phyloP scores from a whole-genome alignment of 2,113 vertebrate genomes.

The Callipepla squamata region DNA sequence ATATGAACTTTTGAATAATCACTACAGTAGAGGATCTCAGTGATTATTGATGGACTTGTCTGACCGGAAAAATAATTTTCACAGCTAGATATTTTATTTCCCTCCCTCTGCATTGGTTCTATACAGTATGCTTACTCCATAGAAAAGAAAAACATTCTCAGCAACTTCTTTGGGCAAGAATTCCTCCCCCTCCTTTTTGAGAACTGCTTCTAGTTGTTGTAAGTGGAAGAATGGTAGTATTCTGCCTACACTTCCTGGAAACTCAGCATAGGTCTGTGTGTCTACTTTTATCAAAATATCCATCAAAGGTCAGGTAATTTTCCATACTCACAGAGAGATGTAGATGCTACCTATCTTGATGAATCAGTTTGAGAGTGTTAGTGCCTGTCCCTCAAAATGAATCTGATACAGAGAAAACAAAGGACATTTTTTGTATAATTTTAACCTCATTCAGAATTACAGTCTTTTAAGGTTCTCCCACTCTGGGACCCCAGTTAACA shows the following conservation, averaged over 20 bases:
- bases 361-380: conserved; percentile 36
- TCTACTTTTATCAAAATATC: conserved; percentile 63
- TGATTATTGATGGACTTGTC: background rate
- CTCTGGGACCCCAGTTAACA: background rate
- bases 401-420: background rate
- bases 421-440: background rate
- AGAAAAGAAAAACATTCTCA: background rate
- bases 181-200: background rate
- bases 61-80: background rate
- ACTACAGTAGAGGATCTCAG: background rate
- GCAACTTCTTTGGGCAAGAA: background rate
- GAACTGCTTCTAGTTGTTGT: background rate
- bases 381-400: conserved; percentile 34
- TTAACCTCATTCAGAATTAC: background rate
- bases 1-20: background rate
- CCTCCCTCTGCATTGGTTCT: background rate
- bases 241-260: conserved; percentile 72
- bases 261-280: background rate
- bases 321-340: conserved; percentile 62
- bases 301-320: conserved; percentile 75
- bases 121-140: background rate
- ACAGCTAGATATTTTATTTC: background rate
- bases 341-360: conserved; percentile 17
- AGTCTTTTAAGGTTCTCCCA: background rate
- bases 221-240: background rate